Base-by-base conservation (phyloP, 2,797 vertebrate species). In the Brachymystax lenok region DNA sequence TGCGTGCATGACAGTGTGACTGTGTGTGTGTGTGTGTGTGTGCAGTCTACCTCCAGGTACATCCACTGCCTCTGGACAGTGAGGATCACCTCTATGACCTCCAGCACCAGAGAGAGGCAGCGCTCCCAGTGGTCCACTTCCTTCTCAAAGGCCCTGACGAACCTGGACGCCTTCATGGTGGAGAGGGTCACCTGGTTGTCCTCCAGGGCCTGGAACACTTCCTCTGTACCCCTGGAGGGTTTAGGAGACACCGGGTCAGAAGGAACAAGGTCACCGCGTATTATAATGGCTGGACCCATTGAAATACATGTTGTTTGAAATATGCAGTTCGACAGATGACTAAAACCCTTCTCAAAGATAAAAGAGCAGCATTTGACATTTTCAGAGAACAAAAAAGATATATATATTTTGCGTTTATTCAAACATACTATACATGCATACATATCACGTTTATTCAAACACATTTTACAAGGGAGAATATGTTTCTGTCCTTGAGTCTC, bases 11-110 rank as follows among this genome's bases (percentile, higher is more conserved):
- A n/a, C 17, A 28, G 24, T 17, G 13, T 27, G 56, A 46, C 12
- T 33, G 24, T 59, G 63, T n/a, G 19, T 24, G 24, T 67, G 54
- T 51, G 14, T 40, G 54, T 40, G 51, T 68, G 66, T 54, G 67
- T 52, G 50, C 5, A 69, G 4, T 82, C 80, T 85, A 97, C 97
- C 96, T 98, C 95, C 40, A 98, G 90, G 83, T 97, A 97, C 90
- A 96, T 93, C 97, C 97, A 98, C 85, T 96, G 95, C 7, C 93
- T 92, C 83, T 98, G 97, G 19, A 97, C 95, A 0, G 89, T 93
- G 21, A 97, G 94, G 69, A 96, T 84, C 92, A 94, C 95, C 86
- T 98, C 97, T 0, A 94, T 93, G 54, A 95, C 95, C 82, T 98
- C 97, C 87, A 96, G 82, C 74, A 97, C 93, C 16, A 93, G 94